phyloP scores from a whole-genome alignment of 1,140 invertebrate genomes.

The Heliconius hermathena region DNA sequence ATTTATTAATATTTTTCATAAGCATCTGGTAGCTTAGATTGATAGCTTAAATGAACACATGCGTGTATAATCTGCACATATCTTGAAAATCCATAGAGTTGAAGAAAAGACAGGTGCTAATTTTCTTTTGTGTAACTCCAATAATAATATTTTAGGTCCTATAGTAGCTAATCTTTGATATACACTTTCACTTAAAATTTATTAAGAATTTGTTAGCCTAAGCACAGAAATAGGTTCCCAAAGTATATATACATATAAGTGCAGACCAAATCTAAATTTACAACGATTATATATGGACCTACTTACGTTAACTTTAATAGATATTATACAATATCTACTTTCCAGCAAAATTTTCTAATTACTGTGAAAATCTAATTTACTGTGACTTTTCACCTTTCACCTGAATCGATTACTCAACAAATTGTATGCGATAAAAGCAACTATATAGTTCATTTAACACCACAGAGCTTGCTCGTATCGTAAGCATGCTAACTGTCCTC shows the following conservation, averaged over 20 bases:
- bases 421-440: slow-evolving; percentile 12
- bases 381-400: slow-evolving; percentile 17
- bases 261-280: no score
- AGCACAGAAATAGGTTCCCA: not conserved
- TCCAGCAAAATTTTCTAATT: not conserved
- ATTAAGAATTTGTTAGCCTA: no score
- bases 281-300: no score
- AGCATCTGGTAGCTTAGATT: no score
- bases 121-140: not conserved
- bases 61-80: no score
- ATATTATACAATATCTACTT: not conserved
- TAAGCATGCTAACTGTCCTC: slow-evolving; percentile 39
- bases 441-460: slow-evolving; percentile 29
- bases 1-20: no score
- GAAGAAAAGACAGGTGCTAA: no score
- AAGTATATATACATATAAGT: not conserved
- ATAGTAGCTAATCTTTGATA: no score
- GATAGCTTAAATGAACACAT: no score
- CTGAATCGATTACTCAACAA: slow-evolving; percentile 15
- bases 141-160: not conserved
- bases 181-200: no score
- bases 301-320: not conserved
- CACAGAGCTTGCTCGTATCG: slow-evolving; percentile 13
- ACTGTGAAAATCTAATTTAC: not conserved
- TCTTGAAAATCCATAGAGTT: no score